Percentiles rank a stretch among this genome's conserved stretches.
Conservation (phyloP, 2,797 vertebrate genomes). For the Poecilia velifera region DNA sequence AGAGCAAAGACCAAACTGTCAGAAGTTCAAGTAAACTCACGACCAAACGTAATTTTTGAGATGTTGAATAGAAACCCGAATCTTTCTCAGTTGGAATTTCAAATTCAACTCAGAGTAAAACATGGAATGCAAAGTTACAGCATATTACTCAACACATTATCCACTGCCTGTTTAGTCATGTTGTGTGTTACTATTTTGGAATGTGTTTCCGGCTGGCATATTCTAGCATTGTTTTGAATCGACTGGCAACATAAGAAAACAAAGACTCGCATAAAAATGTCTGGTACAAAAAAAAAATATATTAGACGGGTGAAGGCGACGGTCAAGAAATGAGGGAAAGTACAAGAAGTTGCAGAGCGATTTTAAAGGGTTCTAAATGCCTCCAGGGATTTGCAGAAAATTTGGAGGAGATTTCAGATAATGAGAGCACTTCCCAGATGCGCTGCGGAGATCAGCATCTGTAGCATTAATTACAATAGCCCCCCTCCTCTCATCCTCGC, state of each 20-base stretch:
- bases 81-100: not conserved
- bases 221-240: not conserved
- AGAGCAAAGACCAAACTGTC: not conserved
- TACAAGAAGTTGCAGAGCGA: conserved; percentile 48
- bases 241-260: conserved; percentile 8
- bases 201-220: not conserved
- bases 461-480: conserved; percentile 82
- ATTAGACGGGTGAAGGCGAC: conserved; percentile 19
- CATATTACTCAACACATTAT: not conserved
- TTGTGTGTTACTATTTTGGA: not conserved
- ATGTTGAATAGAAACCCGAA: not conserved
- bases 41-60: not conserved
- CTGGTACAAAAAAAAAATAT: not conserved
- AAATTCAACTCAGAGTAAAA: not conserved
- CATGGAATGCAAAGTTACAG: not conserved
- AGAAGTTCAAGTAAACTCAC: not conserved
- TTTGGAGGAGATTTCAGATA: conserved; percentile 79
- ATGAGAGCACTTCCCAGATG: conserved; percentile 79
- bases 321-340: conserved; percentile 52
- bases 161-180: not conserved
- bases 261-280: not conserved
- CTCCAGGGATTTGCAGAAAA: conserved; percentile 76
- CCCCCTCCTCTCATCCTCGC: conserved; percentile 31
- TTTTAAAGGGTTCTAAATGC: conserved; percentile 69
- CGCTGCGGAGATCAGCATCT: conserved; percentile 75